Evolutionary conservation across 2,113 vertebrate genomes (phyloP), one percentile per base, ranked within the genome.

Genomic region (Melanerpes formicivorus): DNA sequence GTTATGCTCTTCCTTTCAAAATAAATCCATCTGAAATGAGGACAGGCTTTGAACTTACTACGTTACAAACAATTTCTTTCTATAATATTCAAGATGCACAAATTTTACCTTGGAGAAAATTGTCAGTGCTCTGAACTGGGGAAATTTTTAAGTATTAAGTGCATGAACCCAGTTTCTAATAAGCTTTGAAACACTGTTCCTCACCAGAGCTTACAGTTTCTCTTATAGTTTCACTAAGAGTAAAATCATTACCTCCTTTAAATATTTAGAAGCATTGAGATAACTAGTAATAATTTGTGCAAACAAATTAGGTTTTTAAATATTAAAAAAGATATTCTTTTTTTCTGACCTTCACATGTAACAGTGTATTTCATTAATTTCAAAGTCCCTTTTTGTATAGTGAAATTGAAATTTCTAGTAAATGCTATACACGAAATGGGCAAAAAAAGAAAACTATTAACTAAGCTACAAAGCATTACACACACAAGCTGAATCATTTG

Each of bases 221-320:
- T 71, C 55, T 58, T 23, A 56, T 21, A 52, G 74, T 71, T 86
- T 90, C 23, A 18, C 17, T 48, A 69, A 58, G 50, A 73, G 13
- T 40, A 44, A 76, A 82, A 77, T 22, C 12, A 30, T 32, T 69
- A 77, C 8, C 22, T 44, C 5, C 50, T 62, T 80, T 73, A 48
- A 42, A 42, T 50, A 16, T 66, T 80, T 42, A 85, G 14, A 88
- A 80, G 88, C 12, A 71, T 0, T 16, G 26, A 78, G 15, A 42
- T 40, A 77, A 73, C 0, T 0, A 91, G 77, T 40, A 64, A n/a
- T 14, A 74, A 81, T 46, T 59, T 34, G 4, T 23, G 4, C 6
- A n/a, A 92, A 76, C 17, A 46, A 82, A 50, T 63, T 12, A 50
- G 5, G 8, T 70, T 84, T 79, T 79, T 55, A 86, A 87, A 84